Conservation (phyloP, 37 sponge, comb jelly and placozoan species). For the Beroe ovata region DNA sequence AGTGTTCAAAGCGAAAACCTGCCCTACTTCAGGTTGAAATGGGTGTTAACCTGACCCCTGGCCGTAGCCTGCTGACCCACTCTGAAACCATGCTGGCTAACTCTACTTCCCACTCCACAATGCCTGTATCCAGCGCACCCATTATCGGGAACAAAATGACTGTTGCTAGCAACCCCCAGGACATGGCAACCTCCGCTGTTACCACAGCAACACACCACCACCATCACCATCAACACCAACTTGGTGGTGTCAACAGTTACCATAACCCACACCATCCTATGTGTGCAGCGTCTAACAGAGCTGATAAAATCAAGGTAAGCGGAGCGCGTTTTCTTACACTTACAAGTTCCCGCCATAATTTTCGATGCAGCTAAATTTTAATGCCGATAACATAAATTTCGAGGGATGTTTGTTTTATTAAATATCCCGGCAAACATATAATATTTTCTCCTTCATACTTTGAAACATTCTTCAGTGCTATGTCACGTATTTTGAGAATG, state of each 20-base stretch:
- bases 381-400: too few relatives aligned
- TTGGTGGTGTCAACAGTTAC: not conserved
- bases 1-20: too few relatives aligned
- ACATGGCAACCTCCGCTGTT: not conserved
- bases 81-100: not conserved
- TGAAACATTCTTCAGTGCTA: not conserved
- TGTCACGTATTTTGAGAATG: too few relatives aligned
- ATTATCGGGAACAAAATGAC: not conserved
- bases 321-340: too few relatives aligned
- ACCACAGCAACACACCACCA: not conserved
- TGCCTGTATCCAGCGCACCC: not conserved
- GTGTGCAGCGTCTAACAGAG: not conserved
- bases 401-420: not conserved
- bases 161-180: not conserved
- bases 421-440: not conserved
- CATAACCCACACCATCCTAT: conserved; percentile 3
- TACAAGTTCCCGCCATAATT: too few relatives aligned
- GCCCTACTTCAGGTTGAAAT: conserved; percentile 57
- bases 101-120: conserved; percentile 3
- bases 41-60: conserved; percentile 58
- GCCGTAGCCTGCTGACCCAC: conserved; percentile 24
- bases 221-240: conserved; percentile 3
- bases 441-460: not conserved
- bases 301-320: conserved; percentile 51
- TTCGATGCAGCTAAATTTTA: too few relatives aligned